Base-by-base conservation (phyloP, 2,113 vertebrate species). In the Emberiza fucata region DNA sequence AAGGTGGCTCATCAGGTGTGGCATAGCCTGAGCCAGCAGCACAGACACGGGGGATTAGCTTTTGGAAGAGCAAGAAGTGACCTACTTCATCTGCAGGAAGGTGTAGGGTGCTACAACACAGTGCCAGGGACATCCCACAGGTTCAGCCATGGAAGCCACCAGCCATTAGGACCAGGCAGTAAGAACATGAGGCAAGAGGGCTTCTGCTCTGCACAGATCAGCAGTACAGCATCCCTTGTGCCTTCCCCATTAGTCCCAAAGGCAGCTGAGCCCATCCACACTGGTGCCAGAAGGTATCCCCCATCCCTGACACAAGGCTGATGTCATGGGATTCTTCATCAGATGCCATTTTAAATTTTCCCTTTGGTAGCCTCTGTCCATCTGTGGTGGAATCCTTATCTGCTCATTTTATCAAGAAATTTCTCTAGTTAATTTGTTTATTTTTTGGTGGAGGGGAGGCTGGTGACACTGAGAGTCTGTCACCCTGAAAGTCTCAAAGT, bases 371-470 rank as follows among this genome's bases (percentile, higher is more conserved):
- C 19, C 27, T 42, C 61, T 53, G 0, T 65, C 53, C 16, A 42
- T 48, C 8, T 29, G 6, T 23, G 45, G 12, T 8, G 2, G 33
- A 16, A 71, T 79, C 28, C 33, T 68, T 68, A 45, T 11, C 63
- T 54, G 11, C 53, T 76, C 22, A 39, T 81, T 81, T 66, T 66
- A n/a, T 56, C 31, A 65, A 10, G 17, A 60, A 53, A 53, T 61
- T 59, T 47, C 23, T 72, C 23, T 14, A 37, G 12, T 39, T 47
- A 19, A 11, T 80, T 68, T 85, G 12, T 40, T 65, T 73, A 2
- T 23, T 48, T 75, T 0, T 0, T 5, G 4, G 6, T 8, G 7
- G 24, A 51, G n/a, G 7, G 24, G 28, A 61, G 28, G 42, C 39
- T 44, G 19, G 24, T 54, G 39, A 45, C 48, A 68, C 12, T 68